A percentile compares a stretch with the other conserved stretches of the same genome.
phyloP scores from a whole-genome alignment of 2,113 vertebrate genomes.

The Leptobrachium leishanense region DNA sequence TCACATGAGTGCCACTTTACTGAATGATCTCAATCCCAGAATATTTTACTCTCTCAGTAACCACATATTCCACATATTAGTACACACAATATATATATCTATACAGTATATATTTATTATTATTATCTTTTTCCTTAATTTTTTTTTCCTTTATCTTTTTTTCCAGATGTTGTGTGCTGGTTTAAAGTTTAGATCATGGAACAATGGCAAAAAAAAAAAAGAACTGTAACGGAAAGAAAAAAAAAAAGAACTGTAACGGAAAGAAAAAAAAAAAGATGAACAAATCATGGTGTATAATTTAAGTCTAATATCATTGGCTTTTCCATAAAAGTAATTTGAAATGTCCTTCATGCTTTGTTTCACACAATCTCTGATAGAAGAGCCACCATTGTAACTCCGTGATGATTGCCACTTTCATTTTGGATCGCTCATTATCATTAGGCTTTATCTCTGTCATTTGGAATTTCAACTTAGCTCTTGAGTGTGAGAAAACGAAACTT shows the following conservation, averaged over 20 bases:
- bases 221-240: background rate
- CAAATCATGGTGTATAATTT: background rate
- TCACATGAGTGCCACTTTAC: too few relatives aligned
- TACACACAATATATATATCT: too few relatives aligned
- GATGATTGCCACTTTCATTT: slow-evolving; percentile 22
- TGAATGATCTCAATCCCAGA: too few relatives aligned
- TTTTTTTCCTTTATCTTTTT: too few relatives aligned
- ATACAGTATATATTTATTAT: too few relatives aligned
- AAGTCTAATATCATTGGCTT: slow-evolving; percentile 2
- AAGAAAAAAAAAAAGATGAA: background rate
- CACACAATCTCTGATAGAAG: background rate
- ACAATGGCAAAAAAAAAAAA: background rate
- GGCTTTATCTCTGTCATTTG: slow-evolving; percentile 12
- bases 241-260: background rate
- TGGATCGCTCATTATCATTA: slow-evolving; percentile 8
- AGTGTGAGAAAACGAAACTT: background rate
- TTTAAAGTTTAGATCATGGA: too few relatives aligned
- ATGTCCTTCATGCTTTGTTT: slow-evolving; percentile 23
- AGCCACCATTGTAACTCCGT: slow-evolving; percentile 1
- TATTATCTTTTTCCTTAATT: too few relatives aligned
- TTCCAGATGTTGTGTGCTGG: too few relatives aligned
- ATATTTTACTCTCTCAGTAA: too few relatives aligned
- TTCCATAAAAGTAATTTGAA: slow-evolving; percentile 18
- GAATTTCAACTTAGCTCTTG: background rate
- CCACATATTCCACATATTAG: too few relatives aligned